Evolutionary conservation across 2,797 vertebrate genomes (phyloP).

Genomic region (Steatocranus sp.): DNA sequence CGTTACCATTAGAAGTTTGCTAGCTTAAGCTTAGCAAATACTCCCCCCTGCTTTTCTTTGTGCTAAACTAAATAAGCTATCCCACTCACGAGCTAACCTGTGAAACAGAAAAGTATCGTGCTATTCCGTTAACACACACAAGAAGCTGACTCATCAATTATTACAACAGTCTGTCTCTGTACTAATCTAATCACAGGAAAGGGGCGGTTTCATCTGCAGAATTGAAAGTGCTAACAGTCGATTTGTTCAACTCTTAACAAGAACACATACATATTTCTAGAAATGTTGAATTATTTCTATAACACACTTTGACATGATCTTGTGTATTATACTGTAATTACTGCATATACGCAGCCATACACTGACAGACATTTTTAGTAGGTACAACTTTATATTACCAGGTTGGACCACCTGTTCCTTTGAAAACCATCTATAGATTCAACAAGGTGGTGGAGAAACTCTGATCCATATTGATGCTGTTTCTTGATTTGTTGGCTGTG

Average conservation of each 20-base stretch:
- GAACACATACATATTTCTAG: not conserved
- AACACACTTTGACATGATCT: not conserved
- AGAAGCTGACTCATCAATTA: not conserved
- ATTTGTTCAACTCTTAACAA: not conserved
- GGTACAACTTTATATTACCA: not conserved
- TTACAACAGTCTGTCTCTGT: not conserved
- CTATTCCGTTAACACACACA: not conserved
- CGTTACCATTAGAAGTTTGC: not conserved
- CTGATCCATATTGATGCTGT: not conserved
- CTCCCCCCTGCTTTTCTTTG: not conserved
- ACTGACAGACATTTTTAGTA: not conserved
- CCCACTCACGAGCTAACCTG: not conserved
- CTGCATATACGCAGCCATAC: accelerated
- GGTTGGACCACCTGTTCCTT: not conserved
- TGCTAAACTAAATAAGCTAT: not conserved
- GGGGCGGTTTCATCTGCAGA: not conserved
- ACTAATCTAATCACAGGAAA: not conserved
- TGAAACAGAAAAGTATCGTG: not conserved
- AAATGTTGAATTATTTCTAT: not conserved
- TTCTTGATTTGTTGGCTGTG: not conserved
- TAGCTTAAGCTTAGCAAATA: not conserved
- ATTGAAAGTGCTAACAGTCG: accelerated
- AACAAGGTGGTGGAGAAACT: not conserved
- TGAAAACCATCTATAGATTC: not conserved
- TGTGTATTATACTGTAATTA: not conserved